Percentiles rank a stretch among this genome's conserved stretches.
Conservation (phyloP, 2,888 invertebrate species). For the Apamea sordens region DNA sequence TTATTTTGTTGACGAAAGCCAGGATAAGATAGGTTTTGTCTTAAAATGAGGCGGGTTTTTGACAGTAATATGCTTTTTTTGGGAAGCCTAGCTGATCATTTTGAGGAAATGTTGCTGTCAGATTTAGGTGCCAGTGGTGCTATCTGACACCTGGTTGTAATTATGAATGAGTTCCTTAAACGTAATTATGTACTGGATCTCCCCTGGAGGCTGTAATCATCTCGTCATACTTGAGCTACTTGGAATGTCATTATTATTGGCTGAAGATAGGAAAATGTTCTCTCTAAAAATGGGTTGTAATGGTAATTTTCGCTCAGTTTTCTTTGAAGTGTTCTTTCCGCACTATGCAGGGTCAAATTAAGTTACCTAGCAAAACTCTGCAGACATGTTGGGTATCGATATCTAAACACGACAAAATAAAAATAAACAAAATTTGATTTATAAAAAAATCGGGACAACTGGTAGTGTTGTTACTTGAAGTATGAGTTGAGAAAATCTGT, state of each 20-base stretch:
- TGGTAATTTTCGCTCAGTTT: neutral
- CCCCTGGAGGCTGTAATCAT: slow-evolving; percentile 74
- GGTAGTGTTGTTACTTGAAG: neutral
- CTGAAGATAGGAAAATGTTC: neutral
- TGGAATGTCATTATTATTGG: slow-evolving; percentile 22
- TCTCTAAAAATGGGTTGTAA: neutral
- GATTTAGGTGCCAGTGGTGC: neutral
- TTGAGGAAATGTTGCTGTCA: slow-evolving; percentile 11
- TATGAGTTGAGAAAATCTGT: neutral
- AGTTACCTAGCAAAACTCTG: too few species aligned
- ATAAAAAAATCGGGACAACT: neutral
- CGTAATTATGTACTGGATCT: slow-evolving; percentile 70
- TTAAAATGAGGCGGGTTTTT: neutral
- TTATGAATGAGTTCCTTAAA: slow-evolving; percentile 68
- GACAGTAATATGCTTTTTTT: neutral
- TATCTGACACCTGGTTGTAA: neutral
- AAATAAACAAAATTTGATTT: neutral
- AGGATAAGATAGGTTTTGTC: neutral
- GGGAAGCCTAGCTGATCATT: too few species aligned
- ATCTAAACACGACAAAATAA: neutral
- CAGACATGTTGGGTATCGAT: neutral
- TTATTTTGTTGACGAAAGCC: neutral
- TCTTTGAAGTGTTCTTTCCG: neutral
- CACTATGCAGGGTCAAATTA: neutral
- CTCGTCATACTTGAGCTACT: slow-evolving; percentile 74